Conservation (phyloP, 2,113 vertebrate species). For the Oenanthe oenanthe region DNA sequence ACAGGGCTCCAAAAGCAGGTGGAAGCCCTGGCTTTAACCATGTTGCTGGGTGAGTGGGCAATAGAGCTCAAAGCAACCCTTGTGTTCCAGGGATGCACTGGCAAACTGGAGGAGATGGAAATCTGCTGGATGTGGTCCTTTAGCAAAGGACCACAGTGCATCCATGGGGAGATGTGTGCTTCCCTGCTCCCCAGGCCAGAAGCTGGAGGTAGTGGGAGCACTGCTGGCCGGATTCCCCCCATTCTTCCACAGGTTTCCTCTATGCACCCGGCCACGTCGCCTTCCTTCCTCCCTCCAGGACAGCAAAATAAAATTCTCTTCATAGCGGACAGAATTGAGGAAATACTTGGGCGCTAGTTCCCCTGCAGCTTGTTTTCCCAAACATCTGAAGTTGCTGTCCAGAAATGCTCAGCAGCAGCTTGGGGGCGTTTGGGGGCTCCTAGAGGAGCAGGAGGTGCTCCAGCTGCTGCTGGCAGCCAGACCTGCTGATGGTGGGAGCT, state of each 20-base stretch:
- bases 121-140: background rate
- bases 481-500: accelerated
- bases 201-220: background rate
- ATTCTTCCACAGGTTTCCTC: background rate
- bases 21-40: background rate
- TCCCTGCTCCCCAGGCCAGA: background rate
- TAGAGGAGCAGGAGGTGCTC: background rate
- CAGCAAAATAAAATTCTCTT: constrained; percentile 49
- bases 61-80: background rate
- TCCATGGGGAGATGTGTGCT: accelerated
- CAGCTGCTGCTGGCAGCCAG: background rate
- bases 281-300: background rate
- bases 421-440: background rate
- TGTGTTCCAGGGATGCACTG: background rate
- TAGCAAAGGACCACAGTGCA: background rate
- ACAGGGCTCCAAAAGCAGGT: background rate
- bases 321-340: constrained; percentile 38
- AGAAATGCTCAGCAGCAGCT: background rate
- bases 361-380: constrained; percentile 30
- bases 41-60: background rate
- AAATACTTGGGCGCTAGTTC: constrained; percentile 57
- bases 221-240: accelerated
- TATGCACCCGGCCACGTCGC: accelerated
- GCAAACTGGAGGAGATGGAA: too few species aligned
- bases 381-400: background rate